Percentiles rank a stretch among this genome's conserved stretches.
Evolutionary conservation across 2,888 invertebrate species (phyloP).

Genomic region (Pachydiplax longipennis): DNA sequence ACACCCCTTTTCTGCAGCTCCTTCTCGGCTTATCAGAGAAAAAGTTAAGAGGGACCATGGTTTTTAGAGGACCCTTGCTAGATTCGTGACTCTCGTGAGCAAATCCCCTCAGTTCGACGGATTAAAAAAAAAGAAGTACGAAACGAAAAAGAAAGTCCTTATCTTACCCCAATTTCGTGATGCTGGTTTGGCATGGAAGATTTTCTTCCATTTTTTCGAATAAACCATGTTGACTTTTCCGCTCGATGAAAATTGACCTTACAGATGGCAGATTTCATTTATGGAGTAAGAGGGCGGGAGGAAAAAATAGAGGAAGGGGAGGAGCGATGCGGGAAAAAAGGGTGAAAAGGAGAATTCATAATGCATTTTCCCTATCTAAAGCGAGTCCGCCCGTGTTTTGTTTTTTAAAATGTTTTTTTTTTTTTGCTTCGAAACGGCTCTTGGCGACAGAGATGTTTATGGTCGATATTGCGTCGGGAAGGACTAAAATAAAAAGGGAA

Average conservation of each 20-base stretch:
- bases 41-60: background rate
- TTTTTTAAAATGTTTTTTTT: background rate
- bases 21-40: background rate
- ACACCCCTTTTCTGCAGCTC: background rate
- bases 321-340: background rate
- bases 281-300: background rate
- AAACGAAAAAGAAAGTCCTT: background rate
- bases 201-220: background rate
- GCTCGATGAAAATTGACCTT: conserved; percentile 43
- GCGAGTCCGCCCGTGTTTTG: background rate
- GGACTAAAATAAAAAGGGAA: background rate
- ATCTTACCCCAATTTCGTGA: conserved; percentile 20
- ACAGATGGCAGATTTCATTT: conserved; percentile 34
- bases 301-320: background rate
- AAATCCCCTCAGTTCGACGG: background rate
- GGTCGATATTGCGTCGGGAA: background rate
- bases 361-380: conserved; percentile 27
- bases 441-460: conserved; percentile 15
- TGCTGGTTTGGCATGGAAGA: background rate
- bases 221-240: conserved; percentile 39
- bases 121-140: background rate
- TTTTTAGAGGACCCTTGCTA: background rate
- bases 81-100: background rate
- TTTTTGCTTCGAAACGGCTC: background rate
- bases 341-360: background rate